Base-by-base conservation (phyloP, 2,797 vertebrate species). In the Rhabdophis nuchalis region DNA sequence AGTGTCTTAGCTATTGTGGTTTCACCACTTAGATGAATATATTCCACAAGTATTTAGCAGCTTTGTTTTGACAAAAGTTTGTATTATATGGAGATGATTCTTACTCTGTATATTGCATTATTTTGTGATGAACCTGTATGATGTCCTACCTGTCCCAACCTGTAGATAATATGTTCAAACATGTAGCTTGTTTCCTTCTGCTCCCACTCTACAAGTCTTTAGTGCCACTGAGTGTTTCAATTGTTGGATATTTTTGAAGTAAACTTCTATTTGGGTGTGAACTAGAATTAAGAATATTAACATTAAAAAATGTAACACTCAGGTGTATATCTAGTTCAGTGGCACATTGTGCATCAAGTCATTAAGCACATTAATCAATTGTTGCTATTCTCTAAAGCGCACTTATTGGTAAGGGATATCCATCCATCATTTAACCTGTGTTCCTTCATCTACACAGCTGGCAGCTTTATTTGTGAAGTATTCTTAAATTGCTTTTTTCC, bases 401-500 rank as follows among this genome's bases (percentile, higher is more conserved):
- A 85, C n/a, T 58, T 41, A 29, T 8, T 92, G 57, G 54, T 58
- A 92, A 50, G 13, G 68, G 5, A 72, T 90, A 93, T 85, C 25
- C n/a, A 85, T 88, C 88, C 29, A 90, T 93, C 77, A 91, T 93
- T 91, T 92, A 82, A 87, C 36, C 60, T 94, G 82, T 56, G 53
- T 12, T 14, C 27, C 92, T 93, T 61, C 68, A 53, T 91, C 64
- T 92, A 60, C 77, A 50, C 16, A 58, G 57, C n/a, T 89, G 85
- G 87, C n/a, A 58, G 20, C 32, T 5, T 72, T 94, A 56, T 41
- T 94, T 93, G 88, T 93, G 46, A 4, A 93, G 61, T n/a, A 56
- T 32, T 89, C 93, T 95, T 89, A 87, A 94, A 82, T 94, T 5
- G 86, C 27, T 92, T 93, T 93, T 90, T 61, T 93, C 1, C 18